Evolutionary conservation across 2,797 vertebrate species (phyloP).

Genomic region (Aphelocoma californica): DNA sequence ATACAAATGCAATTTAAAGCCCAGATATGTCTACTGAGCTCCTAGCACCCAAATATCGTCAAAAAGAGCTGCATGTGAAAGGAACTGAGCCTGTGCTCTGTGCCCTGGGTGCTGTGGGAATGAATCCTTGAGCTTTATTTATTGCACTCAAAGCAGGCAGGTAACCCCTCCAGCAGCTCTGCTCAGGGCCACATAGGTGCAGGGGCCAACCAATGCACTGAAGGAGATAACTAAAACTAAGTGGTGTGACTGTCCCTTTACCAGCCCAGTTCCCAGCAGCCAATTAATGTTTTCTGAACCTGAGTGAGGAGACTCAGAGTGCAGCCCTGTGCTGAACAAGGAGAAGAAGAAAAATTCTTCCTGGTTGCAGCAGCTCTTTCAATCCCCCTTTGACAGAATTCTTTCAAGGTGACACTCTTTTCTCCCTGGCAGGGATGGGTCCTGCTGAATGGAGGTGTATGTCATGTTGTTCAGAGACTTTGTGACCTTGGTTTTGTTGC

Average conservation of each 20-base stretch:
- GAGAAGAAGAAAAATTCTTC: neutral
- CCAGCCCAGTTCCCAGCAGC: neutral
- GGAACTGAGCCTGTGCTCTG: neutral
- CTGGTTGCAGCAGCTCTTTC: neutral
- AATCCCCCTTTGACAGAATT: neutral
- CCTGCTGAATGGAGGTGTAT: neutral
- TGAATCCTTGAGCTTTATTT: neutral
- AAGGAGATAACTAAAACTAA: neutral
- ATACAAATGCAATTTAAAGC: neutral
- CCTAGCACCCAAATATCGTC: neutral
- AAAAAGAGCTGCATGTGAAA: neutral
- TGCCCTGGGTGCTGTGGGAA: neutral
- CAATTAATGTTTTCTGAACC: slow-evolving; percentile 1
- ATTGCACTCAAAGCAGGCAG: neutral
- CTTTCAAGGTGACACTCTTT: neutral
- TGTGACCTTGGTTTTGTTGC: neutral
- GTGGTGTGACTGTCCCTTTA: neutral
- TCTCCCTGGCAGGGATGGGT: neutral
- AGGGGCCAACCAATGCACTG: neutral
- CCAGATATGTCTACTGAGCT: neutral
- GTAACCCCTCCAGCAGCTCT: neutral
- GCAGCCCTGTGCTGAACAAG: neutral
- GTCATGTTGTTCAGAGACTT: neutral
- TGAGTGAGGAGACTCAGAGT: neutral
- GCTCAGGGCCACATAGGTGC: neutral